A percentile compares a stretch with the other conserved stretches of the same genome.
Evolutionary conservation across 2,113 vertebrate genomes (phyloP).

Genomic region (Sialia sialis): DNA sequence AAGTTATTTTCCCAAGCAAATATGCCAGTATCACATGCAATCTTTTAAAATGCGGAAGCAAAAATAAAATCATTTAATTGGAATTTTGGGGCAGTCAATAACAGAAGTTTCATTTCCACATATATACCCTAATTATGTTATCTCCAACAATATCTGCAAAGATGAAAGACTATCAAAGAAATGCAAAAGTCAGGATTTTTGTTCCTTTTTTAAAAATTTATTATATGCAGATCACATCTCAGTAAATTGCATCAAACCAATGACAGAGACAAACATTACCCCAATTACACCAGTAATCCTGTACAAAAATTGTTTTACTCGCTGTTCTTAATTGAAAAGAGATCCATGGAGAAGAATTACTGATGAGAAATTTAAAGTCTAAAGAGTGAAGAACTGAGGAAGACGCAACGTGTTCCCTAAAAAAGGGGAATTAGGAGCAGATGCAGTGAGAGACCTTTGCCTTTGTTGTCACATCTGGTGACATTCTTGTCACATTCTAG

Average conservation of each 20-base stretch:
- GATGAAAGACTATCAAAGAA: not conserved
- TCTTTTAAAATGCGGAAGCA: not conserved
- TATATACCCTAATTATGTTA: rapidly evolving
- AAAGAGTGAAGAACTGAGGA: not conserved
- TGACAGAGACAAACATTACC: not conserved
- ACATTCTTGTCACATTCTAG: not conserved
- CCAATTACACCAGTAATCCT: not conserved
- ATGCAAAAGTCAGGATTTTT: not conserved
- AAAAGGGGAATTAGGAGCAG: not conserved
- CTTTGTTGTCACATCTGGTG: not conserved
- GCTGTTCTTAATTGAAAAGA: not conserved
- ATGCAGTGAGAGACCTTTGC: rapidly evolving
- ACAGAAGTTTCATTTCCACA: not conserved
- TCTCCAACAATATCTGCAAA: not conserved
- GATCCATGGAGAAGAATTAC: not conserved
- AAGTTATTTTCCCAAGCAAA: not conserved
- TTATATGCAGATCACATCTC: not conserved
- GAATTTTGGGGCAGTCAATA: not conserved
- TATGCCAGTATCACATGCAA: not conserved
- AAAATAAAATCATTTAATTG: not conserved
- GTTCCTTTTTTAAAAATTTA: not conserved
- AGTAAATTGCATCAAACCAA: not conserved
- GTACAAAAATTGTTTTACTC: not conserved
- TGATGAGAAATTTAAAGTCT: not conserved
- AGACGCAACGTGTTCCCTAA: not conserved